Evolutionary conservation across 2,797 vertebrate genomes (phyloP), one percentile per base, ranked within the genome.

Genomic region (Microctenopoma stevenorrisi): DNA sequence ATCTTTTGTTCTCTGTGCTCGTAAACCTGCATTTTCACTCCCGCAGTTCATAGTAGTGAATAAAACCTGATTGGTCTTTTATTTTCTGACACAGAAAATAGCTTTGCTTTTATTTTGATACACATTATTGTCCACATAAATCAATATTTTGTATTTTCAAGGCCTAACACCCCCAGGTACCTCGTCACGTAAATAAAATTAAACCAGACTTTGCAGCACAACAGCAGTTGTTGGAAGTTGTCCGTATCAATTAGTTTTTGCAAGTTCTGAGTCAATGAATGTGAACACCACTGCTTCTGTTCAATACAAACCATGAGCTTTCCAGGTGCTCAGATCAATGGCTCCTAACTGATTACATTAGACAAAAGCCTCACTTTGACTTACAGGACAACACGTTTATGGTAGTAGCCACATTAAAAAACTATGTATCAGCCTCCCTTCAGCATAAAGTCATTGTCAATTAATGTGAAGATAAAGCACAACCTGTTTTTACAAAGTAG

Each of bases 291-390:
- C 55, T 58, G 62, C 65, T 51, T 83, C 64, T 44, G 68, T 54
- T 79, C 76, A 51, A 77, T 74, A 47, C 47, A 44, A 75, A 65
- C 51, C 42, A 48, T n/a, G 55, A 62, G 55, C 78, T 80, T 66
- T 72, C 38, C 78, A 72, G 14, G 37, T 54, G 30, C 48, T 79
- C 63, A 54, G 66, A 84, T 86, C 81, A 16, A 73, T 88, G 52
- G 18, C 57, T 4, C 22, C 57, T 69, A 67, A 79, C 72, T 66
- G 77, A 86, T 82, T 54, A 16, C 16, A 26, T 76, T 60, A 74
- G 46, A 44, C 14, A 25, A 60, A 84, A 69, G 51, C 49, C 49
- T 72, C 58, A 38, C 38, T 79, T 58, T 76, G 63, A 78, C 25
- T 64, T 33, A 33, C 3, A 7, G 42, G 13, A 76, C 18, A 64